Base-by-base conservation (phyloP, 2,888 invertebrate species). In the Tenthredo distinguenda region DNA sequence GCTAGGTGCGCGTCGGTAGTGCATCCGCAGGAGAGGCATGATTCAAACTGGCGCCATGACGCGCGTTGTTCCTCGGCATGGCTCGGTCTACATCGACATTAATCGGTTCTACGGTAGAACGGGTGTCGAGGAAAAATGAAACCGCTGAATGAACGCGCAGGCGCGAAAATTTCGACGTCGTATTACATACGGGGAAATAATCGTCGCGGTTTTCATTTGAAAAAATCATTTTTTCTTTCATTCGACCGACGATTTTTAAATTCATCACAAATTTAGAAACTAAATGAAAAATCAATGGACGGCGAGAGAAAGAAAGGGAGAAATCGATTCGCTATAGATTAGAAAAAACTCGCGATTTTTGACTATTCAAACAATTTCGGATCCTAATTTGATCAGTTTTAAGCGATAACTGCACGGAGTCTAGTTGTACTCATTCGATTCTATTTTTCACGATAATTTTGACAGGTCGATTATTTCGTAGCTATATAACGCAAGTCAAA, bases 1-100 rank as follows among this genome's bases (percentile, higher is more conserved):
- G 43, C 81, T 77, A 82, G 85, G 50, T 81, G 71, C 85, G 85
- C 85, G 85, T 79, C 79, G 71, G 90, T 90, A 92, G 91, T 93
- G 93, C 93, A 93, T 90, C 89, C 93, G 90, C 92, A 91, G 91
- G 91, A 93, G 91, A 90, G 91, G 93, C 92, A 91, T 92, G 90
- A 92, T 92, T 92, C 91, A 92, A 93, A 93, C 93, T 93, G 93
- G 92, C 92, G 92, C 93, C 93, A 92, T 90, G 92, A 91, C 91
- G 90, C 91, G 90, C 88, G 91, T 89, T 89, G 89, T 84, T 87
- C 50, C 77, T 86, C 74, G 84, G 84, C 62, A 62, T 40, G 76
- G 84, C 82, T 72, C 71, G 40, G 68, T 43, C 21, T 71, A 26
- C 58, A 40, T 68, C 82, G 76, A 72, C 12, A 34, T 58, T n/a